A percentile compares a stretch with the other conserved stretches of the same genome.
phyloP scores from a whole-genome alignment of 2,113 vertebrate genomes.

The human (Homo sapiens) region GRCh38 chr2:120952001-120952500 shows the following conservation, averaged over 20 bases:
- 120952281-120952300: not conserved
- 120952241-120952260: not conserved
- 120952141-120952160: not conserved
- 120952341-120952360: not conserved
- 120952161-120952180: not conserved
- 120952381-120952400: no score
- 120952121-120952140: no score
- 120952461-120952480: not conserved
- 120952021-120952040: not conserved
- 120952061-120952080: not conserved
- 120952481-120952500: not conserved
- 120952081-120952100: accelerated
- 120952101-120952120: not conserved
- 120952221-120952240: not conserved
- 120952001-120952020: not conserved
- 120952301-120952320: not conserved
- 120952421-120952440: not conserved
- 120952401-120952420: not conserved
- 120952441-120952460: not conserved
- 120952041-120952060: not conserved
- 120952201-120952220: not conserved
- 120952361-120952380: not conserved
- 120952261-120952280: not conserved
- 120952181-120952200: not conserved
- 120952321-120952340: accelerated